phyloP scores from a whole-genome alignment of 2,797 vertebrate species.

The Argentina silus region DNA sequence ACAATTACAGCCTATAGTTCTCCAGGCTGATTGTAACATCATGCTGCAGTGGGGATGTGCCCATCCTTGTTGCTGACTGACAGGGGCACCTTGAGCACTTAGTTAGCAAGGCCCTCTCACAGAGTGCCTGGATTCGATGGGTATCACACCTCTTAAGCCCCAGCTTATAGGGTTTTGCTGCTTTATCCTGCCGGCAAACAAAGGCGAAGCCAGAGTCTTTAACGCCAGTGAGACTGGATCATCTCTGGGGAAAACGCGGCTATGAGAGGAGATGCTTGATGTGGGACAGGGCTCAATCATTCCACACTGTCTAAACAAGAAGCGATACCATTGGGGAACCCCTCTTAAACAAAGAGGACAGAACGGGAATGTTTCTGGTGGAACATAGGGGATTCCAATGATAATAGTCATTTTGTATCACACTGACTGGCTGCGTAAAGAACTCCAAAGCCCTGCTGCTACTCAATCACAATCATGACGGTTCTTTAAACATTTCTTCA shows the following conservation, averaged over 20 bases:
- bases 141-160: slow-evolving; percentile 18
- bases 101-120: neutral
- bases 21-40: neutral
- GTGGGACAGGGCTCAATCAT: neutral
- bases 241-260: neutral
- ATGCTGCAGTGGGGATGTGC: neutral
- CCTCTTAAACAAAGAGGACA: neutral
- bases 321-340: neutral
- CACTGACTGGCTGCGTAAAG: too few species aligned
- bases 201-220: neutral
- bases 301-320: neutral
- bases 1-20: neutral
- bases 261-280: neutral
- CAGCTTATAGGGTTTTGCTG: slow-evolving; percentile 19
- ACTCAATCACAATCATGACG: neutral
- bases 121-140: slow-evolving; percentile 13
- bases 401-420: too few species aligned
- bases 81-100: slow-evolving; percentile 6
- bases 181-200: slow-evolving; percentile 16
- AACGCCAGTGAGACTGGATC: neutral
- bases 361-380: neutral
- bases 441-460: neutral
- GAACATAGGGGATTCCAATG: too few species aligned
- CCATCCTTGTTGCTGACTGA: neutral
- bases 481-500: neutral